Percentiles rank a stretch among this genome's conserved stretches.
Conservation (phyloP, 1,140 invertebrate genomes). For the Trachymyrmex cornetzi region DNA sequence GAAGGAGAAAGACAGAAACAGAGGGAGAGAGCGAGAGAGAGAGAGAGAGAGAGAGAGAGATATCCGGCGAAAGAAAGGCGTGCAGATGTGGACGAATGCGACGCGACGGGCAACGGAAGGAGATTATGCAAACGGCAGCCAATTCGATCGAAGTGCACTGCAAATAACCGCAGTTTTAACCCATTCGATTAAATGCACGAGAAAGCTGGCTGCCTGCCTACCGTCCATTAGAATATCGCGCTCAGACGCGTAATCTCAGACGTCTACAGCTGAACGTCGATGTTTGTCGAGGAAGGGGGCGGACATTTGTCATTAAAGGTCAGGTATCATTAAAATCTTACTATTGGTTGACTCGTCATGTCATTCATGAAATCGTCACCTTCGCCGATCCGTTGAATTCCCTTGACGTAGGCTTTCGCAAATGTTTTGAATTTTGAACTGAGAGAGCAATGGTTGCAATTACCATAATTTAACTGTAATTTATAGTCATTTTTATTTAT, state of each 20-base stretch:
- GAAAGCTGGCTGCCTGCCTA: constrained; percentile 69
- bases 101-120: constrained; percentile 44
- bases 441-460: too few species aligned
- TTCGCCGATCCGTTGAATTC: background rate
- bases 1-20: background rate
- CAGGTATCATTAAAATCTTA: constrained; percentile 47
- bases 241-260: constrained; percentile 26
- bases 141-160: constrained; percentile 86
- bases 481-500: too few species aligned
- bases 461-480: too few species aligned
- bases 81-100: constrained; percentile 53
- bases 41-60: constrained; percentile 38
- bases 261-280: background rate
- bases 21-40: background rate
- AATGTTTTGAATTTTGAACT: too few species aligned
- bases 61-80: constrained; percentile 57
- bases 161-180: constrained; percentile 86
- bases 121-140: constrained; percentile 86
- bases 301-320: background rate
- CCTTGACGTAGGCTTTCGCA: background rate
- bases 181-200: constrained; percentile 82
- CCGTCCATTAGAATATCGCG: constrained; percentile 83
- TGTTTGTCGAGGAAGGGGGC: background rate
- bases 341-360: constrained; percentile 9
- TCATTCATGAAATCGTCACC: constrained; percentile 18